Evolutionary conservation across 2,113 vertebrate species (phyloP).

Genomic region (Trichomycterus rosablanca): DNA sequence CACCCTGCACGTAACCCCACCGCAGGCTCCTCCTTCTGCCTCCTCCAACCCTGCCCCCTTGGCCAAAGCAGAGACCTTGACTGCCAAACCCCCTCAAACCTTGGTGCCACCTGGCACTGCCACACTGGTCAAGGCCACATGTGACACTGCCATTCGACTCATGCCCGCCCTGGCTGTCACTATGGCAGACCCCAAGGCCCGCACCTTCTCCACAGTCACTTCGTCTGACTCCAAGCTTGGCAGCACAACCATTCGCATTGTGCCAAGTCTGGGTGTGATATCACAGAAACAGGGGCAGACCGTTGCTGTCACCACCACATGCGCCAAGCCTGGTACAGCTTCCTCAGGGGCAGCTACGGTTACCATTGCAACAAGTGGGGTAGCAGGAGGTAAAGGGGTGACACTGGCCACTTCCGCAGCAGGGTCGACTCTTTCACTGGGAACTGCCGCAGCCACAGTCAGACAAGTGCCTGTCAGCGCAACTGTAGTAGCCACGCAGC

Average conservation of each 20-base stretch:
- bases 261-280: slow-evolving; percentile 89
- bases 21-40: slow-evolving; percentile 69
- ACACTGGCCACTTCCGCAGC: slow-evolving; percentile 71
- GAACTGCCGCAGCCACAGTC: slow-evolving; percentile 76
- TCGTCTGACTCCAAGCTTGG: slow-evolving; percentile 80
- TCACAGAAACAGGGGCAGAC: slow-evolving; percentile 85
- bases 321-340: slow-evolving; percentile 66
- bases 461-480: slow-evolving; percentile 86
- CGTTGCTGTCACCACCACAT: slow-evolving; percentile 75
- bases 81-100: slow-evolving; percentile 56
- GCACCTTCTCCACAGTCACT: slow-evolving; percentile 70
- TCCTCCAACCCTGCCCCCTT: slow-evolving; percentile 60
- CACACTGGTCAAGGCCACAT: slow-evolving; percentile 75
- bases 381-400: slow-evolving; percentile 76
- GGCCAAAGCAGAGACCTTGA: slow-evolving; percentile 51
- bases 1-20: slow-evolving; percentile 82
- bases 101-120: slow-evolving; percentile 64
- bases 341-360: slow-evolving; percentile 74
- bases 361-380: slow-evolving; percentile 73
- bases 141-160: slow-evolving; percentile 79
- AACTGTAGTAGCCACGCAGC: slow-evolving; percentile 82
- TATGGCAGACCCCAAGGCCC: slow-evolving; percentile 83
- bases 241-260: slow-evolving; percentile 86
- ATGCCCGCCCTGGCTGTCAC: slow-evolving; percentile 91
- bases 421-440: slow-evolving; percentile 73